Conservation (phyloP, 2,888 invertebrate genomes). For the Lissocephala sabroskyi region DNA sequence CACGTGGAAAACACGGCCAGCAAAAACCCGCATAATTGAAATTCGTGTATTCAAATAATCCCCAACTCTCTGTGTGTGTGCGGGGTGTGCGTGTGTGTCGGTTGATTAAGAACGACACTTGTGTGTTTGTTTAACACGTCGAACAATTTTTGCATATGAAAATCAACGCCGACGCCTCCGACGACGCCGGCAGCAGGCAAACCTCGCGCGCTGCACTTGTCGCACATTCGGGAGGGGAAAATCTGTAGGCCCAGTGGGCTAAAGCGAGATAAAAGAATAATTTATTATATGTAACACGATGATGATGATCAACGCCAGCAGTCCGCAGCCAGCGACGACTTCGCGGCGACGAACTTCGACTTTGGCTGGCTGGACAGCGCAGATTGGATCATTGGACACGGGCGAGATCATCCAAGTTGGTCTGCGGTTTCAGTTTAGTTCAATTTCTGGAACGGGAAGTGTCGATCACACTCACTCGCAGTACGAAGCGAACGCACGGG, state of each 20-base stretch:
- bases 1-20: neutral
- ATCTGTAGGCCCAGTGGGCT: slow-evolving; percentile 25
- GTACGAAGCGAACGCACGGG: slow-evolving; percentile 22
- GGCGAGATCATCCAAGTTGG: slow-evolving; percentile 18
- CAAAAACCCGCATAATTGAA: slow-evolving; percentile 3
- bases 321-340: no score
- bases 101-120: slow-evolving; percentile 61
- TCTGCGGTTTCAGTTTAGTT: slow-evolving; percentile 36
- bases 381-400: slow-evolving; percentile 43
- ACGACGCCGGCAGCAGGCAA: slow-evolving; percentile 2
- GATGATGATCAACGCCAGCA: slow-evolving; percentile 32
- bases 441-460: slow-evolving; percentile 53
- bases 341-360: slow-evolving; percentile 16
- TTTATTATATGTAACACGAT: slow-evolving; percentile 35
- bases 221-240: no score
- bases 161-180: slow-evolving; percentile 6
- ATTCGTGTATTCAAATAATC: slow-evolving; percentile 2
- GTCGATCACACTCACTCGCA: slow-evolving; percentile 47
- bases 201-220: slow-evolving; percentile 19
- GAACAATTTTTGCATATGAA: slow-evolving; percentile 39
- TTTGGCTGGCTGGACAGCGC: slow-evolving; percentile 8
- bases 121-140: slow-evolving; percentile 23
- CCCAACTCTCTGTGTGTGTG: no score
- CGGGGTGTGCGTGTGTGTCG: no score
- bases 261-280: slow-evolving; percentile 34